phyloP scores from a whole-genome alignment of 2,888 invertebrate genomes.

The Megastigmus dorsalis region DNA sequence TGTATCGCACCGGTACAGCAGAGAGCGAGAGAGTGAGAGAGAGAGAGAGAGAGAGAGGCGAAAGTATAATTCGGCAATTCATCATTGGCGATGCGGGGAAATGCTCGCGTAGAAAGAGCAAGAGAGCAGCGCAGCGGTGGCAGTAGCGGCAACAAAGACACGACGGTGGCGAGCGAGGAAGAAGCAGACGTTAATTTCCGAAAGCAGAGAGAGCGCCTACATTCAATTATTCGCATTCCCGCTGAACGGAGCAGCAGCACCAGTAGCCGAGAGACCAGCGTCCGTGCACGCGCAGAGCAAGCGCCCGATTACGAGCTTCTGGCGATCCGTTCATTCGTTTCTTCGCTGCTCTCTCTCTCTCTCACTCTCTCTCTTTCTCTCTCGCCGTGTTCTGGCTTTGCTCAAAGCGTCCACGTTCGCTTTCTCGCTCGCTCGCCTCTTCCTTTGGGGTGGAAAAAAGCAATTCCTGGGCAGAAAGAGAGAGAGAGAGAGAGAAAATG shows the following conservation, averaged over 20 bases:
- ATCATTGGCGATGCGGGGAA: background rate
- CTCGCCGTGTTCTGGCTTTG: slow-evolving; percentile 33
- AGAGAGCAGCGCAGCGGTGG: background rate
- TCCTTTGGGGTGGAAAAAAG: slow-evolving; percentile 52
- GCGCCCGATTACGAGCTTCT: slow-evolving; percentile 34
- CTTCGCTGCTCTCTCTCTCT: too few species aligned
- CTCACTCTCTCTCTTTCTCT: too few species aligned
- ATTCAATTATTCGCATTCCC: slow-evolving; percentile 52
- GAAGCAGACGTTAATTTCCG: slow-evolving; percentile 30
- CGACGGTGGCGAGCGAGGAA: background rate
- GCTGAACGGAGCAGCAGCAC: slow-evolving; percentile 31
- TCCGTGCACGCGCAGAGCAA: background rate
- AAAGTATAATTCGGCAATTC: background rate
- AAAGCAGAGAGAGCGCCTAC: slow-evolving; percentile 32
- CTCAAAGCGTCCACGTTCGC: slow-evolving; percentile 39
- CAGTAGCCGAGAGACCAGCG: background rate
- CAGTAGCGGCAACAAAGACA: slow-evolving; percentile 4
- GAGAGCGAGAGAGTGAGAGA: too few species aligned
- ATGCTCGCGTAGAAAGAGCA: background rate
- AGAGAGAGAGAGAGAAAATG: slow-evolving; percentile 41
- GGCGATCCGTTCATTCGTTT: slow-evolving; percentile 34
- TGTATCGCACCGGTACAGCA: too few species aligned
- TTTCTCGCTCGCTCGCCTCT: slow-evolving; percentile 23
- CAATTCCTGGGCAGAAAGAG: slow-evolving; percentile 37
- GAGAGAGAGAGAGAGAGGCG: too few species aligned